A percentile compares a stretch with the other conserved stretches of the same genome.
These are phyloP conservation scores for Oopsacas minuta DNA, from an alignment of 37 sponge, comb jelly and placozoan genomes.

Conservation along the genomic window DNA sequence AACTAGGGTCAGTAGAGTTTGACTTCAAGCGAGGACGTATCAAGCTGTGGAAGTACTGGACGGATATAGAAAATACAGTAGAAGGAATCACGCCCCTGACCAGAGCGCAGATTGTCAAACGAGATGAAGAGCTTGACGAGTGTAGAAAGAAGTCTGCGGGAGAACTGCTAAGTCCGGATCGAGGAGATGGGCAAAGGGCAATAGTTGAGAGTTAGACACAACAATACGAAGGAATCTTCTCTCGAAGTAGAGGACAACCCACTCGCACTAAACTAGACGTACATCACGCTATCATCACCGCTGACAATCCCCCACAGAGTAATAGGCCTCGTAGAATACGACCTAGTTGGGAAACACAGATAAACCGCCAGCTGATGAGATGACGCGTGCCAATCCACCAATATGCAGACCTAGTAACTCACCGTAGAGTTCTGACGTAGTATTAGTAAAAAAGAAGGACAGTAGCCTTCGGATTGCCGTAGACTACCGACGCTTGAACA, in stretches of 20 bases:
- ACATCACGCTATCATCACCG: conserved; percentile 9
- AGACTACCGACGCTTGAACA: conserved; percentile 13
- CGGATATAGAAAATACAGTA: background rate
- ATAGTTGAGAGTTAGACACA: background rate
- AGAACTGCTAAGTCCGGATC: background rate
- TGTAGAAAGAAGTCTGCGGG: background rate
- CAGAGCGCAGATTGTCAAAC: background rate
- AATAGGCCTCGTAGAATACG: background rate
- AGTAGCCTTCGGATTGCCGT: conserved; percentile 8
- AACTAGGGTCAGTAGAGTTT: background rate
- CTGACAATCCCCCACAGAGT: background rate
- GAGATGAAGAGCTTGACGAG: background rate
- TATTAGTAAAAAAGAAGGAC: conserved; percentile 27
- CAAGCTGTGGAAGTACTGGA: background rate
- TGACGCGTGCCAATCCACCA: background rate
- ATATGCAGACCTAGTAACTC: background rate
- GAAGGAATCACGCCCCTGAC: background rate
- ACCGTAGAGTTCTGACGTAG: conserved; percentile 20
- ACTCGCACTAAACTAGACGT: conserved; percentile 19
- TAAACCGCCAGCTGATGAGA: background rate
- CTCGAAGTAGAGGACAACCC: background rate
- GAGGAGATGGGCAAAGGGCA: background rate
- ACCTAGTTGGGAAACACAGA: conserved; percentile 1
- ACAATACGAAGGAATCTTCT: background rate
- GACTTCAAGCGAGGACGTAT: background rate